Evolutionary conservation across 1,140 invertebrate species (phyloP).

Genomic region (Cherax destructor): DNA sequence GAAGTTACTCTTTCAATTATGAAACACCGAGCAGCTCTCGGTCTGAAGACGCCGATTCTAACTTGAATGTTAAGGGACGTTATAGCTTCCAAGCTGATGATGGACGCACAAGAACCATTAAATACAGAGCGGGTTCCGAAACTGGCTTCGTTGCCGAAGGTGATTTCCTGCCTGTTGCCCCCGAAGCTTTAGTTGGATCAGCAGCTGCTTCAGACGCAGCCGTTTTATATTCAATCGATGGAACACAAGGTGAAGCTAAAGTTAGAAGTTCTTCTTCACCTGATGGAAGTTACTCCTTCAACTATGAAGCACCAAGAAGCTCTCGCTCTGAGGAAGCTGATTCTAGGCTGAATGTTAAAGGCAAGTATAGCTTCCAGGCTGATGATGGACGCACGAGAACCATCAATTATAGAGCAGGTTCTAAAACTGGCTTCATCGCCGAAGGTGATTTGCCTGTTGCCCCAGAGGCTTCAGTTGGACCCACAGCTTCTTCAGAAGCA

Average conservation of each 20-base stretch:
- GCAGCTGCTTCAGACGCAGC: not conserved
- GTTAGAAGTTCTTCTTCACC: not conserved
- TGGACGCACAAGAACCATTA: not conserved
- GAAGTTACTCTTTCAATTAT: constrained; percentile 64
- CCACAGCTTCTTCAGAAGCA: not conserved
- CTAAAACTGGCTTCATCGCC: constrained; percentile 60
- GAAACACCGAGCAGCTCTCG: constrained; percentile 70
- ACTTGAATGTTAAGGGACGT: constrained; percentile 73
- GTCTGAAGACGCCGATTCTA: constrained; percentile 64
- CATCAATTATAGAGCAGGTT: constrained; percentile 74
- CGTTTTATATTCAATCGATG: not conserved
- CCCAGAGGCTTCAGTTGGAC: not conserved
- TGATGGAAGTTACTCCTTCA: constrained; percentile 45
- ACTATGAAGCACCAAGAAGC: constrained; percentile 67
- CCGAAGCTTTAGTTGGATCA: not conserved
- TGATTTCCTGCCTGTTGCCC: constrained; percentile 1
- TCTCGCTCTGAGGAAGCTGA: constrained; percentile 67
- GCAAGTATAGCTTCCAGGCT: constrained; percentile 74
- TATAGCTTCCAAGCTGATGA: constrained; percentile 74
- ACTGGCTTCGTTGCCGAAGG: constrained; percentile 4
- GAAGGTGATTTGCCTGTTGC: constrained; percentile 28
- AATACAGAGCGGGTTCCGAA: constrained; percentile 17
- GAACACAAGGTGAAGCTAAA: not conserved
- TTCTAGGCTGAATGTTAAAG: constrained; percentile 72
- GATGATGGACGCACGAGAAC: constrained; percentile 72